These are phyloP conservation scores for Pangasius macronema DNA, from an alignment of 2,797 vertebrate genomes.

Conservation along the genomic window DNA sequence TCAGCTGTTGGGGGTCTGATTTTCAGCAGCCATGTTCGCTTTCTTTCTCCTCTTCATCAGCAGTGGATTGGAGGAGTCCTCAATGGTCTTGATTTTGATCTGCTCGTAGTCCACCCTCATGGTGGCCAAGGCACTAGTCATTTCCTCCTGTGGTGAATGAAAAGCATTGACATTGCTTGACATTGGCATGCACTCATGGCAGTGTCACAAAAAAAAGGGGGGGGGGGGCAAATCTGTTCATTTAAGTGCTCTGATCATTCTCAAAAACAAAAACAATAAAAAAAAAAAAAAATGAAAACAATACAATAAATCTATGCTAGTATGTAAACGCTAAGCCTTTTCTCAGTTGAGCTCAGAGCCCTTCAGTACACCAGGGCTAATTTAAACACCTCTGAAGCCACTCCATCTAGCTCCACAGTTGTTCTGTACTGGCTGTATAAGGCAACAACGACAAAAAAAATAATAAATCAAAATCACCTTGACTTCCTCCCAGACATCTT, in stretches of 20 bases:
- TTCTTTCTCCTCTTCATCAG: conserved; percentile 94
- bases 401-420: no score
- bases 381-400: not conserved
- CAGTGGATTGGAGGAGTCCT: conserved; percentile 92
- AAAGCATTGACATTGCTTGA: not conserved
- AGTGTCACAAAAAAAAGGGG: not conserved
- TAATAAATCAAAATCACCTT: conserved; percentile 72
- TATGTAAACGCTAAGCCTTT: not conserved
- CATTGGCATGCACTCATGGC: not conserved
- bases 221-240: not conserved
- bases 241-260: not conserved
- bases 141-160: conserved; percentile 84
- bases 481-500: conserved; percentile 94
- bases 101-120: conserved; percentile 98
- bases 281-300: not conserved
- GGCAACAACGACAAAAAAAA: not conserved
- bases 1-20: conserved; percentile 63
- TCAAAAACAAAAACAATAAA: no score
- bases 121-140: conserved; percentile 98
- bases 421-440: not conserved
- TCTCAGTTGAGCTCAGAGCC: not conserved
- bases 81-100: conserved; percentile 97
- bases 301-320: not conserved
- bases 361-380: not conserved
- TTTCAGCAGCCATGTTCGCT: conserved; percentile 67